phyloP scores from a whole-genome alignment of 2,888 invertebrate genomes.

The Acanthococcus lagerstroemiae region DNA sequence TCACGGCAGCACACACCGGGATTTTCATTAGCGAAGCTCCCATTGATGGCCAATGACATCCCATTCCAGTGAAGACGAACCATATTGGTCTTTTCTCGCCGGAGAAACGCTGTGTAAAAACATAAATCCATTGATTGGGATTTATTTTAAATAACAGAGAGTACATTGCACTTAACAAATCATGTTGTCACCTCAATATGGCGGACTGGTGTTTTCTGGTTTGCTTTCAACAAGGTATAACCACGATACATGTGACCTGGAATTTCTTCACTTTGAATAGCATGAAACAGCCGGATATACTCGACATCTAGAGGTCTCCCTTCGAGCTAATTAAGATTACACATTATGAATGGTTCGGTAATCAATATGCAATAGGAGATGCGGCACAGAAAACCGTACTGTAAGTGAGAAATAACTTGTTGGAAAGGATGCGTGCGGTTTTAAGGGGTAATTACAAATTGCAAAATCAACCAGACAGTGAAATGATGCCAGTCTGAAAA shows the following conservation, averaged over 20 bases:
- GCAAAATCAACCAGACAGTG: too few relatives aligned
- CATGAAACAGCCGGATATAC: slow-evolving; percentile 50
- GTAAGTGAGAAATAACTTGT: too few relatives aligned
- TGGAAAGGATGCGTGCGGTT: too few relatives aligned
- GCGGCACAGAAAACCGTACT: too few relatives aligned
- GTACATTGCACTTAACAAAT: neutral
- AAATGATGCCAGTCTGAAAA: too few relatives aligned
- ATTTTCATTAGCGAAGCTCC: slow-evolving; percentile 55
- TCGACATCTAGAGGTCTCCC: slow-evolving; percentile 54
- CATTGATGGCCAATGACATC: slow-evolving; percentile 62
- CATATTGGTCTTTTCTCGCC: slow-evolving; percentile 46
- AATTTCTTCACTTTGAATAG: slow-evolving; percentile 44
- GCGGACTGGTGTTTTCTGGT: slow-evolving; percentile 19
- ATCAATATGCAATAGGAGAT: too few relatives aligned
- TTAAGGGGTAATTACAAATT: too few relatives aligned
- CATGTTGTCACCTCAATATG: slow-evolving; percentile 71
- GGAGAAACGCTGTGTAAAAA: slow-evolving; percentile 7
- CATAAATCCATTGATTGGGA: too few relatives aligned
- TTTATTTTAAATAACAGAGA: too few relatives aligned
- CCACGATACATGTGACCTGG: slow-evolving; percentile 64
- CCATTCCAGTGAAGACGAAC: slow-evolving; percentile 67
- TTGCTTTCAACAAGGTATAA: slow-evolving; percentile 50
- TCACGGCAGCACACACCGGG: slow-evolving; percentile 54
- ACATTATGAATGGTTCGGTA: too few relatives aligned
- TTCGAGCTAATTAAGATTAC: slow-evolving; percentile 41